Percentiles rank a stretch among this genome's conserved stretches.
Evolutionary conservation across 2,888 invertebrate genomes (phyloP).

Genomic region (Melanophora roralis): DNA sequence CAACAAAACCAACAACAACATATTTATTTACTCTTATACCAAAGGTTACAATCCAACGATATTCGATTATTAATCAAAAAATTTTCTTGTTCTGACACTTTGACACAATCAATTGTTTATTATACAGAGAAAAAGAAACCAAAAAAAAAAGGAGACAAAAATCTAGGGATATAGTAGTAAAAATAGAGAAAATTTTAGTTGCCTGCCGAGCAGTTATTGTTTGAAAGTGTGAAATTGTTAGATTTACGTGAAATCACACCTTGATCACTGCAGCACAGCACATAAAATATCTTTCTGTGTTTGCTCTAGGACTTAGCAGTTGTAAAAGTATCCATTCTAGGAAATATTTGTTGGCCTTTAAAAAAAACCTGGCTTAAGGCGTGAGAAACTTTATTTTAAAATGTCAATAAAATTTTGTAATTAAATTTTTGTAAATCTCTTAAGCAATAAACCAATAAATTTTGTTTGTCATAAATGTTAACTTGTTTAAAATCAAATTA

Average conservation of each 20-base stretch:
- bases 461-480: not conserved
- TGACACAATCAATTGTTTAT: conserved; percentile 45
- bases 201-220: conserved; percentile 55
- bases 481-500: conserved; percentile 1
- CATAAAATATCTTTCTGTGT: conserved; percentile 20
- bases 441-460: not conserved
- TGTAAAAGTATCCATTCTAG: conserved; percentile 37
- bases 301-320: not conserved
- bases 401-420: not conserved
- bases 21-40: conserved; percentile 1
- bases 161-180: not conserved
- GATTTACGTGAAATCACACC: conserved; percentile 59
- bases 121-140: not conserved
- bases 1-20: conserved; percentile 3
- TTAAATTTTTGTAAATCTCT: not conserved
- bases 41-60: conserved; percentile 50
- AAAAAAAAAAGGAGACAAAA: conserved; percentile 7
- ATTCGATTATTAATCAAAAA: conserved; percentile 58
- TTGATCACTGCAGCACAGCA: conserved; percentile 17
- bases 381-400: conserved; percentile 35
- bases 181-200: not conserved
- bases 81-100: conserved; percentile 52
- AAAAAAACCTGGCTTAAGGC: conserved; percentile 6
- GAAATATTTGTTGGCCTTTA: not conserved
- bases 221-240: conserved; percentile 61